phyloP scores from a whole-genome alignment of 1,140 invertebrate genomes.

The Paralvinella palmiformis region DNA sequence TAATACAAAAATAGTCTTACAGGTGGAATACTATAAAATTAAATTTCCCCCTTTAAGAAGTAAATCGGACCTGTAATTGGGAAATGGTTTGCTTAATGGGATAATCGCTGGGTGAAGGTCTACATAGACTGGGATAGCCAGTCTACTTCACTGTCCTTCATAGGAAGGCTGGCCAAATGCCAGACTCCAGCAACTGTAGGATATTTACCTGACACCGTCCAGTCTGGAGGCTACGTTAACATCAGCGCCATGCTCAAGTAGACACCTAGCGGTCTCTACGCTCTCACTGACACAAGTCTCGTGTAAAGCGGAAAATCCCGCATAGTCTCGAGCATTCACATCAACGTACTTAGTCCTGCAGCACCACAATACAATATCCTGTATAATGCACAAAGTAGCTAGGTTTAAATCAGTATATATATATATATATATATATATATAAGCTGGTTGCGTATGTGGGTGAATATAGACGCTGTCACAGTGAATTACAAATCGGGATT shows the following conservation, averaged over 20 bases:
- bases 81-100: no score
- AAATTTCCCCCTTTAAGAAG: no score
- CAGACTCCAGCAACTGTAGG: no score
- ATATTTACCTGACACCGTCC: constrained; percentile 86
- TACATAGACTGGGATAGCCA: no score
- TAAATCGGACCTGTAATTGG: no score
- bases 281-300: constrained; percentile 84
- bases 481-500: neutral
- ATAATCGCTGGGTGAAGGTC: no score
- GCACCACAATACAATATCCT: constrained; percentile 86
- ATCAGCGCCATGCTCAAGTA: constrained; percentile 80
- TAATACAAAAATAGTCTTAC: no score
- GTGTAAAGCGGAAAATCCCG: constrained; percentile 87
- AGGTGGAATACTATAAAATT: no score
- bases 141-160: no score
- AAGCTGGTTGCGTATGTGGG: neutral
- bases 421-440: neutral
- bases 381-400: constrained; percentile 3
- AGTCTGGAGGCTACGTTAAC: constrained; percentile 72
- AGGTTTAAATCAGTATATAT: neutral
- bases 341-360: constrained; percentile 74
- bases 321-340: constrained; percentile 83
- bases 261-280: constrained; percentile 69
- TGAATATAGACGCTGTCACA: neutral
- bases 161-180: no score